Evolutionary conservation across 2,113 vertebrate genomes (phyloP).

Genomic region (Pedetes capensis): DNA sequence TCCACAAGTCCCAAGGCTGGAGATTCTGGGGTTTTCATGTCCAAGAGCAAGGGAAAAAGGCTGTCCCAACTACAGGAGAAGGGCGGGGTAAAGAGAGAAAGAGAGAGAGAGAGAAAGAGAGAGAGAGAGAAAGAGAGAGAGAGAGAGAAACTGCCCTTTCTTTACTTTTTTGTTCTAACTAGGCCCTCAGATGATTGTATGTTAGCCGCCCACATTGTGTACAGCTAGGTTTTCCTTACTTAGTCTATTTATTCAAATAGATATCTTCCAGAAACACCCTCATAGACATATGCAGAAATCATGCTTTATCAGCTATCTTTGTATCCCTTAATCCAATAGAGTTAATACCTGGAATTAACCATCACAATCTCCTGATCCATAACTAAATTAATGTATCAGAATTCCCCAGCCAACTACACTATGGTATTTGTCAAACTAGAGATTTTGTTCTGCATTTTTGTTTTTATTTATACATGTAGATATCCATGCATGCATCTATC

Average conservation of each 20-base stretch:
- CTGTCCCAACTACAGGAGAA: background rate
- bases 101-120: background rate
- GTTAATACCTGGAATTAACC: background rate
- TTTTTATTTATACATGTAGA: background rate
- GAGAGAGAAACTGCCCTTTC: background rate
- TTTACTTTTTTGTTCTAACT: background rate
- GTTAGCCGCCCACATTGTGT: background rate
- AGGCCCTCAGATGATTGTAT: background rate
- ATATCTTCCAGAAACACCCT: background rate
- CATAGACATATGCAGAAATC: background rate
- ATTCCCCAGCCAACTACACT: background rate
- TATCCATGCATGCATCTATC: background rate
- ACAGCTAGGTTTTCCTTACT: background rate
- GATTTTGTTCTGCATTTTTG: background rate
- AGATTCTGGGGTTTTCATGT: background rate
- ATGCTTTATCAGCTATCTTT: background rate
- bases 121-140: background rate
- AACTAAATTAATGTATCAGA: background rate
- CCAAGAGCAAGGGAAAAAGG: background rate
- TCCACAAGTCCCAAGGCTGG: background rate
- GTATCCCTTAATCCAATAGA: background rate
- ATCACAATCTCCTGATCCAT: background rate
- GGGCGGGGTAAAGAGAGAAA: too few species aligned
- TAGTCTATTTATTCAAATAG: background rate
- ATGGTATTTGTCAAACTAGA: background rate